Conservation (phyloP, 2,888 invertebrate species). For the Ochropleura plecta region DNA sequence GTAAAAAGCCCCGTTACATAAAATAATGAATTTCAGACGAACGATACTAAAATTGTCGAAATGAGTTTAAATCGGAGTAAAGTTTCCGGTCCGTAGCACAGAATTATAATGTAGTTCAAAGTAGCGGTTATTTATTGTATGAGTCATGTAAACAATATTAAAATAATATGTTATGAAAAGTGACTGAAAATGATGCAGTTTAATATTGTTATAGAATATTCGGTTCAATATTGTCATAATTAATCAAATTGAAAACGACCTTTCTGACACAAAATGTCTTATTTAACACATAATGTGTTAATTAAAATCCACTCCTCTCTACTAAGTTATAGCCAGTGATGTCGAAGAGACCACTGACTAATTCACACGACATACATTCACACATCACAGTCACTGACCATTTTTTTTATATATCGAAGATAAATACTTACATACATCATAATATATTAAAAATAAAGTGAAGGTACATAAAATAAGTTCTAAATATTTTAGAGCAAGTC, state of each 20-base stretch:
- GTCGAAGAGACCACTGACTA: too few species aligned
- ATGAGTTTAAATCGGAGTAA: conserved; percentile 45
- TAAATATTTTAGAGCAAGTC: background rate
- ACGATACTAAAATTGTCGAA: conserved; percentile 24
- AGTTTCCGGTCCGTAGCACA: conserved; percentile 28
- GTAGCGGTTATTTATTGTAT: conserved; percentile 20
- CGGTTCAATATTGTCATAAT: too few species aligned
- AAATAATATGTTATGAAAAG: background rate
- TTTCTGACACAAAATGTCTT: too few species aligned
- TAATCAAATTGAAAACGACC: background rate
- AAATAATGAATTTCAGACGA: conserved; percentile 27
- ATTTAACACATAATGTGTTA: too few species aligned
- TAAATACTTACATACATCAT: too few species aligned
- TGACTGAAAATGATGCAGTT: conserved; percentile 1
- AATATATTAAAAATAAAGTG: background rate
- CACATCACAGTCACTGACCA: too few species aligned
- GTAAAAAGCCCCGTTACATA: conserved; percentile 33
- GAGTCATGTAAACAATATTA: conserved; percentile 6
- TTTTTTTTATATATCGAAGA: too few species aligned
- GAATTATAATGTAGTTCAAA: conserved; percentile 29
- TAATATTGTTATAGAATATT: background rate
- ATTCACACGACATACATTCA: too few species aligned
- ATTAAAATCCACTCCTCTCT: too few species aligned
- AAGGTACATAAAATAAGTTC: background rate
- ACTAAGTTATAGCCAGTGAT: too few species aligned